Conservation (phyloP, 2,888 invertebrate genomes). For the Atrina japonica region DNA sequence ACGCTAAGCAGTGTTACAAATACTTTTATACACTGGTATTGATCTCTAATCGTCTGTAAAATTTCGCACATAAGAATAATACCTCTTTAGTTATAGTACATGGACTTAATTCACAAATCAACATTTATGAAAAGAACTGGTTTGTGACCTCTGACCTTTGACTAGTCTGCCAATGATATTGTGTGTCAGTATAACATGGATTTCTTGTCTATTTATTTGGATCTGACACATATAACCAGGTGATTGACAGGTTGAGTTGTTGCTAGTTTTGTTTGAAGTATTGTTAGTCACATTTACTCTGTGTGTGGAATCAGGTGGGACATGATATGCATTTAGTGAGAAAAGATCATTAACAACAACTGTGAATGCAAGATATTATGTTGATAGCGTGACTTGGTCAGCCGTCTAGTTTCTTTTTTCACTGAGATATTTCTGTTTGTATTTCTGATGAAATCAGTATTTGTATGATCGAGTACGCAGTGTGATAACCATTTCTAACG, state of each 20-base stretch:
- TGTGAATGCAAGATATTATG: background rate
- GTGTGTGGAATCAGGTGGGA: too few species aligned
- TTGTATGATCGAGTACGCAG: too few species aligned
- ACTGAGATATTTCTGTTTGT: too few species aligned
- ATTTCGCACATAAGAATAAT: too few species aligned
- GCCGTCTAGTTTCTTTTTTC: too few species aligned
- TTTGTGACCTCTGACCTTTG: slow-evolving; percentile 13
- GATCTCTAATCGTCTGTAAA: slow-evolving; percentile 1
- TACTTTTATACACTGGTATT: background rate
- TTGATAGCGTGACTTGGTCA: background rate
- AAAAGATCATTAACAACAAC: background rate
- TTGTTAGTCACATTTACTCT: slow-evolving; percentile 10
- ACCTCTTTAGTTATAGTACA: too few species aligned
- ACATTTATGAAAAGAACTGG: too few species aligned
- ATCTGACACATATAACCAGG: slow-evolving; percentile 16
- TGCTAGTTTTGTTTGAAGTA: too few species aligned
- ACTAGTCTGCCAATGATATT: slow-evolving; percentile 21
- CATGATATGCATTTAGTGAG: too few species aligned
- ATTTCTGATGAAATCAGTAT: too few species aligned
- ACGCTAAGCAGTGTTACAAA: background rate
- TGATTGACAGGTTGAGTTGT: slow-evolving; percentile 27
- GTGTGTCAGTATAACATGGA: slow-evolving; percentile 26
- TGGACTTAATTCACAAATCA: too few species aligned
- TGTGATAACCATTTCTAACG: too few species aligned
- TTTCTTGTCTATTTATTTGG: slow-evolving; percentile 19